A percentile compares a stretch with the other conserved stretches of the same genome.
Conservation (phyloP, 2,113 vertebrate genomes). For the Lota lota region DNA sequence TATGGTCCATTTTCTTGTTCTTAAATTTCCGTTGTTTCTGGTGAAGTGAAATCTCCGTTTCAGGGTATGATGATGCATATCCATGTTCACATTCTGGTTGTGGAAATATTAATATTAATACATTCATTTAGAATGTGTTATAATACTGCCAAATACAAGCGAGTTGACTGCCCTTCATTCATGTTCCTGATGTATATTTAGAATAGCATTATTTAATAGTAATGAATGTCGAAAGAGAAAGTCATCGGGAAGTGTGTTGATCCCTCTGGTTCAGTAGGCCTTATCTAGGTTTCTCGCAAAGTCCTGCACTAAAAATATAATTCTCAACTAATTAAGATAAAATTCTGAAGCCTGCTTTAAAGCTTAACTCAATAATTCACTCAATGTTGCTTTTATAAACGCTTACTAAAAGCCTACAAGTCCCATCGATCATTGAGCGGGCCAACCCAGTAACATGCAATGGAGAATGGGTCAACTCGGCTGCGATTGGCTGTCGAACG, state of each 20-base stretch:
- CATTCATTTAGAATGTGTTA: too few species aligned
- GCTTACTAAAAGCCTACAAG: constrained; percentile 41
- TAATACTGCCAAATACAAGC: background rate
- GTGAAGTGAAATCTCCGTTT: constrained; percentile 72
- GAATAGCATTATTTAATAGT: too few species aligned
- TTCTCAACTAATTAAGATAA: too few species aligned
- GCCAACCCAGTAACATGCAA: constrained; percentile 77
- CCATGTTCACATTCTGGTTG: constrained; percentile 89
- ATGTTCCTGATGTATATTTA: too few species aligned
- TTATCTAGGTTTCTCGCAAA: too few species aligned
- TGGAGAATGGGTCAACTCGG: constrained; percentile 55
- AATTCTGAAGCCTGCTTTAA: too few species aligned
- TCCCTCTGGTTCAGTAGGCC: too few species aligned
- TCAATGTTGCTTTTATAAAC: background rate
- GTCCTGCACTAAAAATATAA: too few species aligned
- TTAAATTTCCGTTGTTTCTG: constrained; percentile 85
- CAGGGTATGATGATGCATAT: constrained; percentile 88
- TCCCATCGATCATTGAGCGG: constrained; percentile 55
- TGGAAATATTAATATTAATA: constrained; percentile 19
- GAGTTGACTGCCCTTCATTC: too few species aligned
- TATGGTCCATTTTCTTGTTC: constrained; percentile 79
- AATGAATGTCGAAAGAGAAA: too few species aligned
- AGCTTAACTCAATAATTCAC: too few species aligned
- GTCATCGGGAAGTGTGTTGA: too few species aligned
- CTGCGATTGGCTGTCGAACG: constrained; percentile 68